Evolutionary conservation across 2,113 vertebrate genomes (phyloP).

Genomic region (Spermophilus dauricus): DNA sequence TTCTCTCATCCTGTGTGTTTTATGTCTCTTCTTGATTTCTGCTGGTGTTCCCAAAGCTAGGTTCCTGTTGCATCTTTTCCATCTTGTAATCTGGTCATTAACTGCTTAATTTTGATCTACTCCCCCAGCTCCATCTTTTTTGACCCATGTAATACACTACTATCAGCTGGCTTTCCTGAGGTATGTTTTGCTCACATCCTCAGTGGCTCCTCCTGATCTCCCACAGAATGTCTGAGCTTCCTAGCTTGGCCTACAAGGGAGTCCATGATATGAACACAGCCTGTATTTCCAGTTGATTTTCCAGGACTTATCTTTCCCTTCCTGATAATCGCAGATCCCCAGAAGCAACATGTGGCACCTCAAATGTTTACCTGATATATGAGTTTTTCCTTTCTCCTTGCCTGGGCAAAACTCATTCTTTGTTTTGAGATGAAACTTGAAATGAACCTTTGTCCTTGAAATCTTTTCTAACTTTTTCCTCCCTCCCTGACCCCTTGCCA

Average conservation of each 20-base stretch:
- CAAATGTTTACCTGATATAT: background rate
- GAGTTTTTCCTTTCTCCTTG: background rate
- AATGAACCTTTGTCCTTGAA: background rate
- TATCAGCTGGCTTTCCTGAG: background rate
- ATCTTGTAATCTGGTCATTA: background rate
- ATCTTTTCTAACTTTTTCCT: background rate
- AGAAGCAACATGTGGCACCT: background rate
- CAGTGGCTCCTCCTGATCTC: background rate
- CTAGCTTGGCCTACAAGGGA: no score
- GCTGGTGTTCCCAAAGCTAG: background rate
- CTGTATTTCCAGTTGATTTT: background rate
- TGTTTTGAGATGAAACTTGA: background rate
- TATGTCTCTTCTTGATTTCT: background rate
- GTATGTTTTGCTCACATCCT: background rate
- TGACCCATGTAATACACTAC: background rate
- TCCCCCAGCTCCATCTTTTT: background rate
- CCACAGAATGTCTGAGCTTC: no score
- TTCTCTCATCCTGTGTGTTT: background rate
- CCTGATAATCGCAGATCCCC: background rate
- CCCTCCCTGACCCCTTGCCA: background rate
- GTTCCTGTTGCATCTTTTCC: background rate
- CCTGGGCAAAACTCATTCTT: background rate
- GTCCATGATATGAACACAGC: background rate
- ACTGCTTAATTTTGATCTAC: background rate
- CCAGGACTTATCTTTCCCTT: background rate